These are phyloP conservation scores for Ischnura elegans DNA, from an alignment of 2,888 invertebrate species.

Conservation along the genomic window DNA sequence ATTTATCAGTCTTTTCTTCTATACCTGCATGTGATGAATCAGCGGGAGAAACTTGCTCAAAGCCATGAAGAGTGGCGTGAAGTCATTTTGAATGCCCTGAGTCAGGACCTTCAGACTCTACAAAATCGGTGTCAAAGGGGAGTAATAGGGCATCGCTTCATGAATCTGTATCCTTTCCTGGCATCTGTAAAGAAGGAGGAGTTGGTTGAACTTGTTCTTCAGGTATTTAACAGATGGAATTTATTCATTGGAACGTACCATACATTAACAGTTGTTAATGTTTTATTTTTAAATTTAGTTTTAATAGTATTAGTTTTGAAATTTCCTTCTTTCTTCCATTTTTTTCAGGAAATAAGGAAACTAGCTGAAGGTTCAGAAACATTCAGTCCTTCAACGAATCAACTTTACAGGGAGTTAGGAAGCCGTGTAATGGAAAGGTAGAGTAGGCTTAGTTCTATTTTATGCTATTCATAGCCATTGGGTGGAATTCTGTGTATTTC, in stretches of 20 bases:
- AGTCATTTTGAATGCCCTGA: conserved; percentile 83
- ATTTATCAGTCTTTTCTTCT: background rate
- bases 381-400: conserved; percentile 85
- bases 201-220: conserved; percentile 78
- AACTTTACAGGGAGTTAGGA: conserved; percentile 85
- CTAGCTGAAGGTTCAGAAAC: conserved; percentile 89
- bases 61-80: conserved; percentile 85
- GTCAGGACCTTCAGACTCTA: conserved; percentile 84
- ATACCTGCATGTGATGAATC: conserved; percentile 68
- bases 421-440: conserved; percentile 83
- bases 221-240: conserved; percentile 76
- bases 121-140: conserved; percentile 80
- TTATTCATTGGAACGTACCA: conserved; percentile 41
- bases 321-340: background rate
- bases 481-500: no score
- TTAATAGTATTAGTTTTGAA: conserved; percentile 26
- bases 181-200: conserved; percentile 80
- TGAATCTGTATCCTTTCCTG: conserved; percentile 87
- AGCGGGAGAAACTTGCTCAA: conserved; percentile 83
- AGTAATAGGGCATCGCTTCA: conserved; percentile 77
- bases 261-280: conserved; percentile 37
- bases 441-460: conserved; percentile 68
- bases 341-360: conserved; percentile 84
- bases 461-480: no score
- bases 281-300: background rate